Conservation (phyloP, 92 coral and sea anemone species). For the Epizoanthus rinbou region DNA sequence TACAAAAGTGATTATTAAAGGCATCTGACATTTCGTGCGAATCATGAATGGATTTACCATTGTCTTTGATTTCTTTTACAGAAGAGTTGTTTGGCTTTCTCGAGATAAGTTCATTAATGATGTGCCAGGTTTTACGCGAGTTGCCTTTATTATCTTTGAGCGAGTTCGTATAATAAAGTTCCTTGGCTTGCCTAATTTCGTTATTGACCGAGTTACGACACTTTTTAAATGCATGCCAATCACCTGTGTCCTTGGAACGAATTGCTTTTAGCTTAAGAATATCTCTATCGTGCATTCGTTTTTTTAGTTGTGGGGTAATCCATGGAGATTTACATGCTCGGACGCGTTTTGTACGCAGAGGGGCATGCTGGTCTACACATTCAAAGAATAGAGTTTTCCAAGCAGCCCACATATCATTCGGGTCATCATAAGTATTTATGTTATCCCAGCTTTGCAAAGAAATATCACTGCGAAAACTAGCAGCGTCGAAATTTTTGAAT, state of each 20-base stretch:
- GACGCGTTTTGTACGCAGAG: no score
- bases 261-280: slow-evolving; percentile 3
- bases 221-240: slow-evolving; percentile 1
- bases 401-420: slow-evolving; percentile 30
- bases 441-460: slow-evolving; percentile 20
- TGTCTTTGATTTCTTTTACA: no score
- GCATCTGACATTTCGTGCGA: no score
- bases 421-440: background rate
- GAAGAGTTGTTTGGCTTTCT: no score
- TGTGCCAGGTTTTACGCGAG: slow-evolving; percentile 12
- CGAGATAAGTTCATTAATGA: background rate
- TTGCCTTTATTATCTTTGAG: background rate
- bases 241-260: background rate
- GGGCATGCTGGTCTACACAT: no score
- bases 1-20: no score
- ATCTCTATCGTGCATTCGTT: background rate
- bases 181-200: background rate
- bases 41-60: no score
- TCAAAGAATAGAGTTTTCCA: background rate
- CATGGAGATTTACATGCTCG: background rate
- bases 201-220: background rate
- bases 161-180: slow-evolving; percentile 2
- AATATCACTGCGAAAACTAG: slow-evolving; percentile 10
- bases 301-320: background rate
- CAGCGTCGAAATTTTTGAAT: slow-evolving; percentile 25